A percentile compares a stretch with the other conserved stretches of the same genome.
Conservation (phyloP, 2,797 vertebrate species). For the Cuniculus paca region DNA sequence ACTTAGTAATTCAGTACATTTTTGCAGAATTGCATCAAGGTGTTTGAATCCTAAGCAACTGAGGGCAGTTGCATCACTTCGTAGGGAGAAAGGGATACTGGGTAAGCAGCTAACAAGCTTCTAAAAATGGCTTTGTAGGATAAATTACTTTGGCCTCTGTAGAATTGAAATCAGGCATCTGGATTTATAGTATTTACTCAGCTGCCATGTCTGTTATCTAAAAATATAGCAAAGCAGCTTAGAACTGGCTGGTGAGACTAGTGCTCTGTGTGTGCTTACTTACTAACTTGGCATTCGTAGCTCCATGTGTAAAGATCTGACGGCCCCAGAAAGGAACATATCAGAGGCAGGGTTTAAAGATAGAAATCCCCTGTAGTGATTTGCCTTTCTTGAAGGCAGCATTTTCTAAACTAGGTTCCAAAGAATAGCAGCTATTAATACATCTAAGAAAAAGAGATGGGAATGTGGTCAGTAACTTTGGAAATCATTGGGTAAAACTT, state of each 20-base stretch:
- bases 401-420: slow-evolving; percentile 56
- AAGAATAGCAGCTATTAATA: slow-evolving; percentile 64
- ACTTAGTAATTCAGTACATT: neutral
- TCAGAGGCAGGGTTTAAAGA: slow-evolving; percentile 72
- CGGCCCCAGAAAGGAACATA: slow-evolving; percentile 45
- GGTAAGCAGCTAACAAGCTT: slow-evolving; percentile 20
- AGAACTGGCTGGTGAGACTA: neutral
- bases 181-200: slow-evolving; percentile 62
- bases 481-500: slow-evolving; percentile 17
- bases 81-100: neutral
- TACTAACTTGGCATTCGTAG: neutral
- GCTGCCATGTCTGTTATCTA: slow-evolving; percentile 63
- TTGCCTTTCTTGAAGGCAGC: slow-evolving; percentile 58
- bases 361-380: slow-evolving; percentile 50
- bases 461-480: neutral
- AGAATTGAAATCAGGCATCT: neutral
- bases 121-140: slow-evolving; percentile 61
- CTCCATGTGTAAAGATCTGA: neutral
- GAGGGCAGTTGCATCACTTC: neutral
- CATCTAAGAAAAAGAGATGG: slow-evolving; percentile 58
- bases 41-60: slow-evolving; percentile 27
- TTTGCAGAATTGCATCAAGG: neutral
- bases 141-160: slow-evolving; percentile 67
- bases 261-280: slow-evolving; percentile 53
- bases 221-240: slow-evolving; percentile 72